Percentiles rank a stretch among this genome's conserved stretches.
phyloP scores from a whole-genome alignment of 2,113 vertebrate species.

The Onychorhynchus coronatus region DNA sequence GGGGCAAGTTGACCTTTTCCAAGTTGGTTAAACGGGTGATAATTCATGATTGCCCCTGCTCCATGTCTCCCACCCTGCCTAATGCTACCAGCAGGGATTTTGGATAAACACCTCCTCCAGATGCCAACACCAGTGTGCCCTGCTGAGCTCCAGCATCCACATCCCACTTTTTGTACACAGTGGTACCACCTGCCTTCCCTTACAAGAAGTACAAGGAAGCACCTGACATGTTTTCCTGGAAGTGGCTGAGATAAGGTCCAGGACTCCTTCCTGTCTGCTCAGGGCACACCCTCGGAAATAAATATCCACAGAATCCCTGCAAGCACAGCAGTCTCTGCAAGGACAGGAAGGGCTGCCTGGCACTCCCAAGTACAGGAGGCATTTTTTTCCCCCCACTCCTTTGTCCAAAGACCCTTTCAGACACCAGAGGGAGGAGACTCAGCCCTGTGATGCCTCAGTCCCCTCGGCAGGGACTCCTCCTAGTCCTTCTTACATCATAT shows the following conservation, averaged over 20 bases:
- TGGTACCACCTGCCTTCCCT: background rate
- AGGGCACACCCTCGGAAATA: background rate
- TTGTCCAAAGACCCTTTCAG: background rate
- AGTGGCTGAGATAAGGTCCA: background rate
- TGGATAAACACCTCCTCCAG: background rate
- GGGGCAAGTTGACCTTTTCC: background rate
- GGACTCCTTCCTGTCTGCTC: background rate
- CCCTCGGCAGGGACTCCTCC: background rate
- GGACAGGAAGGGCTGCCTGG: background rate
- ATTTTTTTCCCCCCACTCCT: no score
- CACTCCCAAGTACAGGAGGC: background rate
- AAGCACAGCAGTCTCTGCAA: background rate
- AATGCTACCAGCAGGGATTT: background rate
- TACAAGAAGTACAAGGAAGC: background rate
- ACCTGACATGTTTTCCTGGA: conserved; percentile 13
- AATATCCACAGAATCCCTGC: background rate
- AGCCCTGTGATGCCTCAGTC: background rate
- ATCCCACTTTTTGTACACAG: fast-evolving
- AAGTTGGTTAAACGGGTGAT: fast-evolving
- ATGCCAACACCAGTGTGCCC: fast-evolving
- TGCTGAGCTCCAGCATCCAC: background rate
- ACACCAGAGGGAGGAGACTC: background rate
- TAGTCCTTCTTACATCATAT: background rate
- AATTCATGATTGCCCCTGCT: background rate
- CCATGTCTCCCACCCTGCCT: fast-evolving